Percentiles rank a stretch among this genome's conserved stretches.
These are phyloP conservation scores for Brachyhypopomus occidentalis DNA, from an alignment of 2,113 vertebrate species.

Conservation along the genomic window DNA sequence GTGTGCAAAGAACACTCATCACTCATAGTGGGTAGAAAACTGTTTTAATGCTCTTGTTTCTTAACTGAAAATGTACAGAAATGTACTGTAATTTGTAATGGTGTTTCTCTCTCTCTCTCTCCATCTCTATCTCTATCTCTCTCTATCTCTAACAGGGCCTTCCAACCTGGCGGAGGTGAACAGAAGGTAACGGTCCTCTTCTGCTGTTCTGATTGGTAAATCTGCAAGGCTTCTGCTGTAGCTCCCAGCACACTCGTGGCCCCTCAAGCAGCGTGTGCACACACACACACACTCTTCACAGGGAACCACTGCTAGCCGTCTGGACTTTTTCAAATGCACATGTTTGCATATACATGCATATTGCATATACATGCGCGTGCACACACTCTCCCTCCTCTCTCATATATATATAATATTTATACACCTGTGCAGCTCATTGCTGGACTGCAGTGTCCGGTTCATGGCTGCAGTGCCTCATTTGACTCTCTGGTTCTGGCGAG, in stretches of 20 bases:
- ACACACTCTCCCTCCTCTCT: not conserved
- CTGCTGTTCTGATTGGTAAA: not conserved
- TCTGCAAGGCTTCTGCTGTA: constrained; percentile 55
- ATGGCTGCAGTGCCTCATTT: too few relatives aligned
- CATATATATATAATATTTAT: not conserved
- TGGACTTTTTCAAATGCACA: not conserved
- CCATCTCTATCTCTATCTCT: constrained; percentile 4
- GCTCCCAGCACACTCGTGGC: not conserved
- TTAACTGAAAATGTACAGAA: too few relatives aligned
- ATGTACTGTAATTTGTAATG: not conserved
- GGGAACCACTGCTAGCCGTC: not conserved
- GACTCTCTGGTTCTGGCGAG: too few relatives aligned
- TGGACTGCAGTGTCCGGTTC: too few relatives aligned
- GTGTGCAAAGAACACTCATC: too few relatives aligned
- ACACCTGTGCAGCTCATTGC: not conserved
- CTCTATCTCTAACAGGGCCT: constrained; percentile 61
- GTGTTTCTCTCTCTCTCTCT: not conserved
- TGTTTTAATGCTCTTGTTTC: too few relatives aligned
- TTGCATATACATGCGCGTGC: not conserved
- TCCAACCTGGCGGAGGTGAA: constrained; percentile 61
- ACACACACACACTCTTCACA: too few relatives aligned
- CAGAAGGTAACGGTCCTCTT: constrained; percentile 70
- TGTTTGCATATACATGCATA: too few relatives aligned
- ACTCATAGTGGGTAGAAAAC: too few relatives aligned
- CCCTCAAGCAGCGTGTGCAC: too few relatives aligned